Conservation (phyloP, 2,113 vertebrate species). For the Hemiprocne comata region DNA sequence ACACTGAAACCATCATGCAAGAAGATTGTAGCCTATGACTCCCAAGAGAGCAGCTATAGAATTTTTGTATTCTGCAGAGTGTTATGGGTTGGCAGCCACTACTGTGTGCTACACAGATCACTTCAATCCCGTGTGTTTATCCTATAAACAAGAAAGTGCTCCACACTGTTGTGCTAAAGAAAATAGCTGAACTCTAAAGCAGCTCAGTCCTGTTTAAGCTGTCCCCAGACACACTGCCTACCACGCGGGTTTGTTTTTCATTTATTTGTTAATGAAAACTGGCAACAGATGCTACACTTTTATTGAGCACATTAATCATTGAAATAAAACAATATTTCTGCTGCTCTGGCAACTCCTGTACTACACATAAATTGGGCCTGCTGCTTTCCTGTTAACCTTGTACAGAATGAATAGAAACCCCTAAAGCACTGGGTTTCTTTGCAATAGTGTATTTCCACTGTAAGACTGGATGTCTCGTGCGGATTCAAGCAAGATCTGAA, state of each 20-base stretch:
- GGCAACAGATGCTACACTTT: conserved; percentile 57
- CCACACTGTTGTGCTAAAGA: conserved; percentile 73
- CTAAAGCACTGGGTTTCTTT: neutral
- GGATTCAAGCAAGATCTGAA: neutral
- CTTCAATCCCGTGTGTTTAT: conserved; percentile 76
- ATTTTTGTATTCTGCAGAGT: conserved; percentile 52
- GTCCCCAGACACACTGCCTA: conserved; percentile 72
- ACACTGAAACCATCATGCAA: conserved; percentile 39
- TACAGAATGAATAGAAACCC: neutral
- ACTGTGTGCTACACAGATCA: conserved; percentile 61
- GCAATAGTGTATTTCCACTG: neutral
- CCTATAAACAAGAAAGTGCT: conserved; percentile 80
- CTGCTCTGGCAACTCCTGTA: conserved; percentile 43
- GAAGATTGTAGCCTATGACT: neutral
- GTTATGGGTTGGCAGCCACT: conserved; percentile 73
- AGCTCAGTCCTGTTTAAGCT: conserved; percentile 79
- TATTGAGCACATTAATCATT: conserved; percentile 59
- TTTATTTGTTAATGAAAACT: conserved; percentile 78
- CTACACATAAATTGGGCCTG: conserved; percentile 5
- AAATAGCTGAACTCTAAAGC: conserved; percentile 72
- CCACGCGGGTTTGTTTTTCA: conserved; percentile 72
- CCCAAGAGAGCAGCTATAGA: conserved; percentile 36
- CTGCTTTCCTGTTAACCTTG: conserved; percentile 34
- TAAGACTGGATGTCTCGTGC: neutral
- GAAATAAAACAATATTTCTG: conserved; percentile 59